Evolutionary conservation across 2,797 vertebrate species (phyloP).

Genomic region (Anolis apletophallus): DNA sequence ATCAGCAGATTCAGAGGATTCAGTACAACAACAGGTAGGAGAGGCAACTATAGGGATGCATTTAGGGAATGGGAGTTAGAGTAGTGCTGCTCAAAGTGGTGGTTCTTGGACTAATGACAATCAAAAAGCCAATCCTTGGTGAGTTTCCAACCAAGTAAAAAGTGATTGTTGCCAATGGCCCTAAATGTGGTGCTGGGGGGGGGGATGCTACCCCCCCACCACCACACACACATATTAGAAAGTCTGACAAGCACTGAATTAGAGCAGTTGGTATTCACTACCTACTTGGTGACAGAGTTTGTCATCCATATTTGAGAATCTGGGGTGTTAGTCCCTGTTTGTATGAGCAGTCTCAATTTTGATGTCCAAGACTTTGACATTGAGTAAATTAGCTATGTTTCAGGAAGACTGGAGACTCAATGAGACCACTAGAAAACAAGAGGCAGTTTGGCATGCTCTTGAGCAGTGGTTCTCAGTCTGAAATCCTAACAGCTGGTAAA

Average conservation of each 20-base stretch:
- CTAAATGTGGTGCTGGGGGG: too few relatives aligned
- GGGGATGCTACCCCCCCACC: too few relatives aligned
- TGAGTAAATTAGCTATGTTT: neutral
- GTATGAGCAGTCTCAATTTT: neutral
- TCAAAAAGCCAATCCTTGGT: too few relatives aligned
- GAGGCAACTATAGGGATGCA: neutral
- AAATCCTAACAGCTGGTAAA: too few relatives aligned
- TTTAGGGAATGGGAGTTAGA: neutral
- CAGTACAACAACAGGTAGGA: constrained; percentile 86
- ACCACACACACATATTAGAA: too few relatives aligned
- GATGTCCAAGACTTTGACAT: neutral
- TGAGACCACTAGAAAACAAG: neutral
- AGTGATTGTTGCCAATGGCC: too few relatives aligned
- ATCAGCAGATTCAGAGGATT: constrained; percentile 87
- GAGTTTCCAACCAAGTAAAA: too few relatives aligned
- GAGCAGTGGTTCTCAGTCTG: too few relatives aligned
- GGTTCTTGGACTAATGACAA: too few relatives aligned
- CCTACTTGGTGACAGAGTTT: constrained; percentile 27
- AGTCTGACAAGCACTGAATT: too few relatives aligned
- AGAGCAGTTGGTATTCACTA: accelerated
- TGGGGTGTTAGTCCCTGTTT: neutral
- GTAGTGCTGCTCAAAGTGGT: accelerated
- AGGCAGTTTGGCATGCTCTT: neutral
- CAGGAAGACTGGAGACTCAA: neutral
- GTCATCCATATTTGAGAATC: neutral